Evolutionary conservation across 1,140 invertebrate species (phyloP), one percentile per base, ranked within the genome.

Genomic region (Diprion similis): DNA sequence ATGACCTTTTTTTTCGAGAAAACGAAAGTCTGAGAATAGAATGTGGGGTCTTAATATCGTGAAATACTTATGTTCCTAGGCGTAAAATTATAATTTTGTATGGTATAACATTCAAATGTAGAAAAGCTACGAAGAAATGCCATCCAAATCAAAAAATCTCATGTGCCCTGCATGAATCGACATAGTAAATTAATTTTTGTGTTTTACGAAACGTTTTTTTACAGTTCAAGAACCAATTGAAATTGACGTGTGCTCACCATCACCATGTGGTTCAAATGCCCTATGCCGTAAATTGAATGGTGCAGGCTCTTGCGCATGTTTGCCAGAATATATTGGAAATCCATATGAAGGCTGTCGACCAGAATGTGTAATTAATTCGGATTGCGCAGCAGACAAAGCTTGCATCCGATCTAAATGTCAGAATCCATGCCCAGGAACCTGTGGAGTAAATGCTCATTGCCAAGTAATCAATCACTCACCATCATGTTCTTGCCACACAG

Each of bases 241-340:
- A 8, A 9, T 59, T 15, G 51, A 13, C 9, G 90, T 93, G n/a
- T 95, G 93, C 80, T 86, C 85, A 74, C 92, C 93, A 46, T 92
- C 90, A 65, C 93, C 94, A 0, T 95, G 94, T 84, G 94, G 94
- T 51, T 81, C 91, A 6, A 95, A 95, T 85, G 93, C 94, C 18
- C 79, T 92, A 18, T 95, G 94, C 79, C 89, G 90, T 79, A 92
- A 93, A 83, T 89, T 90, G 74, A 90, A 91, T 76, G 90, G 91
- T 47, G 90, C 91, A 37, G 92, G 91, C 17, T 89, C 92, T 47
- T 96, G 95, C 82, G 89, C 90, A 67, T 95, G 94, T 83, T 83
- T 92, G 13, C 86, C 90, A 1, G 91, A 93, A 46, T 94, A 94
- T 79, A 90, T 92, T 77, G 94, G 94, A 65, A 94, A 95, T 88